Percentiles rank a stretch among this genome's conserved stretches.
phyloP scores from a whole-genome alignment of 2,888 invertebrate species.

The Catocala nupta region DNA sequence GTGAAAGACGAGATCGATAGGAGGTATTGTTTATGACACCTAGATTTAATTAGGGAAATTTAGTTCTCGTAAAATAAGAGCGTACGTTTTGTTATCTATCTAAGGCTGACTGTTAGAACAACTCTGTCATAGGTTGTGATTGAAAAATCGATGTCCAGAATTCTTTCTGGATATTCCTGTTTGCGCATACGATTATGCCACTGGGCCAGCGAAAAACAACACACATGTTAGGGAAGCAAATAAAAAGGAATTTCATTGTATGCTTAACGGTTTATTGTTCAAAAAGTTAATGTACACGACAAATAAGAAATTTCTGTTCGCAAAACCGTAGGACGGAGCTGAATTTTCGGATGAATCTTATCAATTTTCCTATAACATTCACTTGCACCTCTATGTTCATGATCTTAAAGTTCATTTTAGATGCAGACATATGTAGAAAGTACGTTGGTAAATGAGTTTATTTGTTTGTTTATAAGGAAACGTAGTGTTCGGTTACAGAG shows the following conservation, averaged over 20 bases:
- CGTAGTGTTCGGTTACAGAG: constrained; percentile 75
- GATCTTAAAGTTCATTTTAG: constrained; percentile 37
- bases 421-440: neutral
- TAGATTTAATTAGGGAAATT: no score
- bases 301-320: constrained; percentile 75
- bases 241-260: constrained; percentile 56
- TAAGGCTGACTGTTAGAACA: no score
- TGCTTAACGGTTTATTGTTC: constrained; percentile 81
- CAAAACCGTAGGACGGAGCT: constrained; percentile 65
- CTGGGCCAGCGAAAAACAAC: neutral
- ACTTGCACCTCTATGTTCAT: constrained; percentile 28
- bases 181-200: no score
- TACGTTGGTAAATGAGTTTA: constrained; percentile 48
- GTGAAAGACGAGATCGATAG: no score
- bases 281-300: constrained; percentile 73
- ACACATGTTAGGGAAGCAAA: constrained; percentile 42
- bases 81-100: no score
- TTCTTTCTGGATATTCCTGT: no score
- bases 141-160: no score
- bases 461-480: constrained; percentile 74
- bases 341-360: constrained; percentile 60
- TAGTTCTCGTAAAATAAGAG: no score
- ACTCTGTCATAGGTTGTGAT: no score
- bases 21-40: no score
- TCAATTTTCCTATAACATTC: constrained; percentile 40